Conservation (phyloP, 2,797 vertebrate genomes). For the Takifugu rubripes region DNA sequence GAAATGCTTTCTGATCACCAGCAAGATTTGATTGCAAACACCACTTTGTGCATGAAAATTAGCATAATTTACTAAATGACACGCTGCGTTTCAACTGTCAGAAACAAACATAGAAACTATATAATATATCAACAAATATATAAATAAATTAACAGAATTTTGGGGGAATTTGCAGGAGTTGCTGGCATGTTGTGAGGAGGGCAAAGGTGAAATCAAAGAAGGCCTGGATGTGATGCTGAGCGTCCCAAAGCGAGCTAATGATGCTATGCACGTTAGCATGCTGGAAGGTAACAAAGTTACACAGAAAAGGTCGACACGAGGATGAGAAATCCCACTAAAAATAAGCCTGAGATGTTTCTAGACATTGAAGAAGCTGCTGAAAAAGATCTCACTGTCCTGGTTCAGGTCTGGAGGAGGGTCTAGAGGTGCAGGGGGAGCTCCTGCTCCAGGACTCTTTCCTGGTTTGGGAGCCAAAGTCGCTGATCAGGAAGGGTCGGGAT, state of each 20-base stretch:
- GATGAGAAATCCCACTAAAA: not conserved
- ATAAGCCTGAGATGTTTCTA: not conserved
- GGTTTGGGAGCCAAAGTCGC: constrained; percentile 97
- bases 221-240: constrained; percentile 98
- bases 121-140: too few relatives aligned
- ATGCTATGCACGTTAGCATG: constrained; percentile 99
- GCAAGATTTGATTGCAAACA: too few relatives aligned
- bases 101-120: too few relatives aligned
- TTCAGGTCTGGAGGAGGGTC: constrained; percentile 93
- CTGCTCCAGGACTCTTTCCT: constrained; percentile 97
- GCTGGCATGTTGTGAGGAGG: constrained; percentile 95
- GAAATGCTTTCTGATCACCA: too few relatives aligned
- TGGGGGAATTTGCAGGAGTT: constrained; percentile 78
- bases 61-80: too few relatives aligned
- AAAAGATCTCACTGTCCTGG: not conserved
- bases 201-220: constrained; percentile 96
- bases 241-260: constrained; percentile 96
- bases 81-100: too few relatives aligned
- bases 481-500: constrained; percentile 95
- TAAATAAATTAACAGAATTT: not conserved
- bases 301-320: not conserved
- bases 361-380: not conserved
- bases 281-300: constrained; percentile 83
- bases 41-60: too few relatives aligned
- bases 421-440: constrained; percentile 95